These are phyloP conservation scores for Saccostrea glomerata DNA, from an alignment of 1,140 invertebrate genomes.

Conservation along the genomic window DNA sequence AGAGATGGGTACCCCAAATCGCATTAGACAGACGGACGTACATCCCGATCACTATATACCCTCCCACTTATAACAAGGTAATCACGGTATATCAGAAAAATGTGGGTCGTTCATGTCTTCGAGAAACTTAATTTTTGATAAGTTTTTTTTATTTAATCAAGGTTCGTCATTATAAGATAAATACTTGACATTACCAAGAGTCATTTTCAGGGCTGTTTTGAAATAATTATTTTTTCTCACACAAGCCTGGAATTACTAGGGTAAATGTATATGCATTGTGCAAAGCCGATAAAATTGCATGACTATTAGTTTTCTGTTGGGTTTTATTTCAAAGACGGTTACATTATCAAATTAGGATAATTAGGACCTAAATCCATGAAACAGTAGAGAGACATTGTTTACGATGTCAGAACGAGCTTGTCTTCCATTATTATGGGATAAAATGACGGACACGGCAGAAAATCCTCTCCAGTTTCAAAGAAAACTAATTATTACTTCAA, in stretches of 20 bases:
- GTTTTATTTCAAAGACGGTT: not conserved
- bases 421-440: not conserved
- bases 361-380: not conserved
- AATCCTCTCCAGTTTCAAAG: slow-evolving; percentile 14
- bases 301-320: not conserved
- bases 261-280: not conserved
- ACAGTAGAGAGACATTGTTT: not conserved
- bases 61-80: too few relatives aligned
- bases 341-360: not conserved
- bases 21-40: too few relatives aligned
- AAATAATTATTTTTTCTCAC: too few relatives aligned
- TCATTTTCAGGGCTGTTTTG: too few relatives aligned
- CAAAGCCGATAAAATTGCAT: not conserved
- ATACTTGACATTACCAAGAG: too few relatives aligned
- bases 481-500: not conserved
- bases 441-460: not conserved
- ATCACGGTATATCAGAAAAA: too few relatives aligned
- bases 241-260: not conserved
- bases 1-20: too few relatives aligned
- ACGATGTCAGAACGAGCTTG: not conserved
- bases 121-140: too few relatives aligned
- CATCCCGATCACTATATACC: too few relatives aligned
- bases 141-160: too few relatives aligned
- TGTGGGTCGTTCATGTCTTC: too few relatives aligned
- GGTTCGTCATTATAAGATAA: too few relatives aligned